These are phyloP conservation scores for Pseudorhiza aurosa DNA, from an alignment of 30 jellyfish, hydroid and myxozoan species.

Conservation along the genomic window DNA sequence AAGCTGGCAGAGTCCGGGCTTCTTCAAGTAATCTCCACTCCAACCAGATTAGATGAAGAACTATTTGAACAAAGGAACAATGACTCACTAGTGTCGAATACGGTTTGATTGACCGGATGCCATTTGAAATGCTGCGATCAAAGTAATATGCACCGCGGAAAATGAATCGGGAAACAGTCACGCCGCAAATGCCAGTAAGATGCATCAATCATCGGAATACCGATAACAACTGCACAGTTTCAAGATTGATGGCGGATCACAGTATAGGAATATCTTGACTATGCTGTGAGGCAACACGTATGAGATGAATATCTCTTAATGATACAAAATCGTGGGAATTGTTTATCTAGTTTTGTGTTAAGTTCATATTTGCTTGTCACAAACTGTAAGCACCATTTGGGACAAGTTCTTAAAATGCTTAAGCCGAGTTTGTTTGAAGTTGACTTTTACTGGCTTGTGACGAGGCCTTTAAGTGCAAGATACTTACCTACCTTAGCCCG, in stretches of 20 bases:
- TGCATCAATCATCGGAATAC: background rate
- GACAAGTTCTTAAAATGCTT: too few relatives aligned
- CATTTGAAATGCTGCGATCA: conserved; percentile 15
- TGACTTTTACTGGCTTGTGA: too few relatives aligned
- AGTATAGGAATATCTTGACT: background rate
- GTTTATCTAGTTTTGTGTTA: too few relatives aligned
- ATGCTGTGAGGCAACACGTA: too few relatives aligned
- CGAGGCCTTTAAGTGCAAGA: too few relatives aligned
- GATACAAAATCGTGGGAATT: too few relatives aligned
- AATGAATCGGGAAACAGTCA: conserved; percentile 17
- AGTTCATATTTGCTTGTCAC: too few relatives aligned
- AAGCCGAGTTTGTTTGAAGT: too few relatives aligned
- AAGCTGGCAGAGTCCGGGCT: background rate
- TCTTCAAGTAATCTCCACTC: background rate
- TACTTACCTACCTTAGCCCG: too few relatives aligned
- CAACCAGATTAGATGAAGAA: background rate
- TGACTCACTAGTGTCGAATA: background rate
- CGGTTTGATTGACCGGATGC: conserved; percentile 11
- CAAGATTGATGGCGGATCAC: background rate
- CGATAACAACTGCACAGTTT: background rate
- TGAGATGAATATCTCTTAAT: too few relatives aligned
- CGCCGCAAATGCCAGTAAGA: background rate
- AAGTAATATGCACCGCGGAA: background rate
- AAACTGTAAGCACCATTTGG: too few relatives aligned
- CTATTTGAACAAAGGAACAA: background rate